phyloP scores from a whole-genome alignment of 1,140 invertebrate genomes.

The Trigoniulus corallinus region DNA sequence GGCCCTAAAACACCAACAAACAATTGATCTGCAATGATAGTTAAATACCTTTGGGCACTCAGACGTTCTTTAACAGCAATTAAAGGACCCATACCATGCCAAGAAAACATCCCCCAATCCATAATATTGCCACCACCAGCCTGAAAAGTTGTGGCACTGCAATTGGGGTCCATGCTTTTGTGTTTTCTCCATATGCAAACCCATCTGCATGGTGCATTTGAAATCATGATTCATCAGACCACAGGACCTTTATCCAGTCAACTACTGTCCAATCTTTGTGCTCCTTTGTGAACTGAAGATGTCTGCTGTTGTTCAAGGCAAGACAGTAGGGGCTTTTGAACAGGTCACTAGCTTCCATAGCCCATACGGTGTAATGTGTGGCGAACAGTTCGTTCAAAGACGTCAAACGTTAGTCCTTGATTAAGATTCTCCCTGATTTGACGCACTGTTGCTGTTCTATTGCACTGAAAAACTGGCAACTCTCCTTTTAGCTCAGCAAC shows the following conservation, averaged over 20 bases:
- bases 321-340: not conserved
- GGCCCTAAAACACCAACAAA: too few species aligned
- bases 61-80: too few species aligned
- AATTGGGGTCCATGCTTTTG: not conserved
- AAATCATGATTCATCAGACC: too few species aligned
- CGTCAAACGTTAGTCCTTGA: not conserved
- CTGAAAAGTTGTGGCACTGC: not conserved
- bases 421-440: not conserved
- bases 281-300: constrained; percentile 3
- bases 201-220: not conserved
- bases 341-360: not conserved
- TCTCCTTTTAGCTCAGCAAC: not conserved
- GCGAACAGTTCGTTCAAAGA: not conserved
- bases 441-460: too few species aligned
- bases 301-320: constrained; percentile 3
- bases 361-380: not conserved
- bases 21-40: too few species aligned
- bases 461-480: not conserved
- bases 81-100: too few species aligned
- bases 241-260: too few species aligned
- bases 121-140: too few species aligned
- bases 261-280: too few species aligned
- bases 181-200: not conserved
- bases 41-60: too few species aligned
- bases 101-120: too few species aligned